These are phyloP conservation scores for Lutjanus argentimaculatus DNA, from an alignment of 2,797 vertebrate species.

Conservation along the genomic window DNA sequence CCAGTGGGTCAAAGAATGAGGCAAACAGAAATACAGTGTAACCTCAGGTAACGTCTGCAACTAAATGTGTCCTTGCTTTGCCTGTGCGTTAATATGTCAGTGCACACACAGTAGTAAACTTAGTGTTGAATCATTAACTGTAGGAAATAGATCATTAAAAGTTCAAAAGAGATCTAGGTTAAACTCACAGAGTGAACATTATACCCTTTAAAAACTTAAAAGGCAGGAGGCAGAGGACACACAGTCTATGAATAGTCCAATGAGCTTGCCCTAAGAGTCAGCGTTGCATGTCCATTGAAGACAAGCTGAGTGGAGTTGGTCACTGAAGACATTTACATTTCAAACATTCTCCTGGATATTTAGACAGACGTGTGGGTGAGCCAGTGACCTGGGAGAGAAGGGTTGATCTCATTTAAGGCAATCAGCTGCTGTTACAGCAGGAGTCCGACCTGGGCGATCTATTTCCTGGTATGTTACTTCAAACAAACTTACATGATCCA, in stretches of 20 bases:
- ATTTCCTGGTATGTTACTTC: slow-evolving; percentile 54
- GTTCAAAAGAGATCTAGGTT: slow-evolving; percentile 88
- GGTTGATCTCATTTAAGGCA: slow-evolving; percentile 60
- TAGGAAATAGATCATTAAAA: slow-evolving; percentile 89
- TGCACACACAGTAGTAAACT: slow-evolving; percentile 82
- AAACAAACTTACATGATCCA: slow-evolving; percentile 17
- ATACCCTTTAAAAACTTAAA: slow-evolving; percentile 87
- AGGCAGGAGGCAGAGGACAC: slow-evolving; percentile 79
- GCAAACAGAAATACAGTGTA: slow-evolving; percentile 34
- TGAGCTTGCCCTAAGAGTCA: slow-evolving; percentile 76
- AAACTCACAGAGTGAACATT: slow-evolving; percentile 87
- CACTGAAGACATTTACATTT: slow-evolving; percentile 82
- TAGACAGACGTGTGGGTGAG: slow-evolving; percentile 71
- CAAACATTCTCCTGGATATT: slow-evolving; percentile 75
- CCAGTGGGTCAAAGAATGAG: slow-evolving; percentile 1
- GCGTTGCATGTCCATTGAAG: slow-evolving; percentile 75
- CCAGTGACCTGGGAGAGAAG: slow-evolving; percentile 57
- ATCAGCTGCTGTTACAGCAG: slow-evolving; percentile 62
- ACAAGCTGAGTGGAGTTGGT: slow-evolving; percentile 69
- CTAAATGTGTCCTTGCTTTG: slow-evolving; percentile 59
- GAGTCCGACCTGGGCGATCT: slow-evolving; percentile 39
- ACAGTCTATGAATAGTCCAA: slow-evolving; percentile 80
- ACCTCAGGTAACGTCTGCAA: slow-evolving; percentile 58
- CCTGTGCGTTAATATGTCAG: slow-evolving; percentile 79
- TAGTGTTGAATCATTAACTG: slow-evolving; percentile 88